phyloP scores from a whole-genome alignment of 2,113 vertebrate species.

The Varanus komodoensis region DNA sequence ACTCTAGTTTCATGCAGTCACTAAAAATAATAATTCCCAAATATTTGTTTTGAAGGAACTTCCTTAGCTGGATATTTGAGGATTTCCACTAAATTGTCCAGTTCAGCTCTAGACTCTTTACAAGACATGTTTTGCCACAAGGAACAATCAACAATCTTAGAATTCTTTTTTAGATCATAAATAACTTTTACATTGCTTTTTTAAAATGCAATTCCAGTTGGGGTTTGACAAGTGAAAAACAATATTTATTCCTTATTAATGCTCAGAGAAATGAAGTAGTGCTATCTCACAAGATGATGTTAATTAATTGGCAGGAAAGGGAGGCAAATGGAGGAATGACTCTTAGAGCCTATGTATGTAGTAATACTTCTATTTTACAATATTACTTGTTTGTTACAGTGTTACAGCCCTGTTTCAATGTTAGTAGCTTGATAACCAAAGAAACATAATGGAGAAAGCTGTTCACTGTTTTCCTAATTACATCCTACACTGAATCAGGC shows the following conservation, averaged over 20 bases:
- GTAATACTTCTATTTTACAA: background rate
- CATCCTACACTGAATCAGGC: conserved; percentile 13
- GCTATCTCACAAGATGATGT: conserved; percentile 32
- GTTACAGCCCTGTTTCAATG: background rate
- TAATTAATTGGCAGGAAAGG: conserved; percentile 31
- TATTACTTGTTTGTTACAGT: background rate
- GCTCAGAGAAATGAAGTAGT: background rate
- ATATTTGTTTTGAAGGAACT: conserved; percentile 46
- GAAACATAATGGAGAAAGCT: conserved; percentile 15
- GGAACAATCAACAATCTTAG: conserved; percentile 16
- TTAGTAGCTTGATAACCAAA: conserved; percentile 12
- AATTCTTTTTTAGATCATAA: conserved; percentile 24
- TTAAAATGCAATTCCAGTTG: background rate
- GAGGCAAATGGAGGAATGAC: background rate
- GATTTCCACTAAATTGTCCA: conserved; percentile 48
- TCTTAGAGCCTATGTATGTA: background rate
- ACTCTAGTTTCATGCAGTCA: background rate
- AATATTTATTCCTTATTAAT: conserved; percentile 3
- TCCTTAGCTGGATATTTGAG: conserved; percentile 13
- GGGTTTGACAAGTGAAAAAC: conserved; percentile 32
- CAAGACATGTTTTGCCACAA: conserved; percentile 36
- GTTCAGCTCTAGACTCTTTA: conserved; percentile 8
- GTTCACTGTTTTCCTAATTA: background rate
- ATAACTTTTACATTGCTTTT: background rate
- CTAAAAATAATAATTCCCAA: conserved; percentile 21